phyloP scores from a whole-genome alignment of 2,888 invertebrate species.

The Tillus elongatus region DNA sequence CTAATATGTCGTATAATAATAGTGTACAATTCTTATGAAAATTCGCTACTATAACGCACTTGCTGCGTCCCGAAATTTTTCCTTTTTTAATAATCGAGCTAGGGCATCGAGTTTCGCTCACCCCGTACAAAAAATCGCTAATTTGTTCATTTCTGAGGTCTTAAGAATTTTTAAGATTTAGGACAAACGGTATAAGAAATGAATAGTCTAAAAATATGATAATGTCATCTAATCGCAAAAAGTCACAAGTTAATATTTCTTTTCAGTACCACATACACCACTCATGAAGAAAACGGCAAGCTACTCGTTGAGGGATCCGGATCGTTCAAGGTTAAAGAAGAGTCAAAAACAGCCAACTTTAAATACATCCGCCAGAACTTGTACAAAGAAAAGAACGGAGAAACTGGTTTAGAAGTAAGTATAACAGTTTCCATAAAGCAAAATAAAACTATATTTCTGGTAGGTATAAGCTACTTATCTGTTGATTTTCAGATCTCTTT shows the following conservation, averaged over 20 bases:
- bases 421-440: slow-evolving; percentile 3
- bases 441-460: slow-evolving; percentile 9
- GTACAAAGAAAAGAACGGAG: slow-evolving; percentile 50
- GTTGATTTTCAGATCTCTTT: slow-evolving; percentile 50
- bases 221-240: no score
- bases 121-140: no score
- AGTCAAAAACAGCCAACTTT: slow-evolving; percentile 61
- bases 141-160: no score
- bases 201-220: slow-evolving; percentile 5
- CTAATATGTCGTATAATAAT: no score
- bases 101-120: no score
- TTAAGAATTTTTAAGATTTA: no score
- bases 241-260: slow-evolving; percentile 13
- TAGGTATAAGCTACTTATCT: no score
- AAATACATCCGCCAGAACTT: slow-evolving; percentile 59
- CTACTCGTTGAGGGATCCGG: slow-evolving; percentile 68
- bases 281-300: slow-evolving; percentile 62
- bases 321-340: slow-evolving; percentile 58
- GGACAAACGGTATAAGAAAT: no score
- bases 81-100: no score
- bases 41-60: no score
- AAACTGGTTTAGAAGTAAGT: slow-evolving; percentile 54
- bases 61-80: no score
- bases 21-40: no score
- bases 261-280: slow-evolving; percentile 55